Conservation (phyloP, 2,113 vertebrate species). For the Aldabrachelys gigantea region DNA sequence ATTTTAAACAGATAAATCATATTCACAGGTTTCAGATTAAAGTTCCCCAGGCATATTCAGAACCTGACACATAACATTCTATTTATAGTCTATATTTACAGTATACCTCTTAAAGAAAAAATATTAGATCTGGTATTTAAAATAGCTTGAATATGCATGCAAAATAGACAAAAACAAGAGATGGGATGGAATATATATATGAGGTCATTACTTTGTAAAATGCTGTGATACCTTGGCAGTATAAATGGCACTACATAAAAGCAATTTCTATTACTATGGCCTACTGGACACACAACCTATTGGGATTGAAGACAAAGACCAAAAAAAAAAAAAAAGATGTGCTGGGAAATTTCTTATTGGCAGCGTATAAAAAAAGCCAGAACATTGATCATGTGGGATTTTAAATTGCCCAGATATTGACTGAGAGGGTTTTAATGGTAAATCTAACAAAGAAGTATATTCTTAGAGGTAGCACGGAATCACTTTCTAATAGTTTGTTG, state of each 20-base stretch:
- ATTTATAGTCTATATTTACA: neutral
- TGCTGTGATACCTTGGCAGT: neutral
- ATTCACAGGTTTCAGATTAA: neutral
- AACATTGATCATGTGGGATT: neutral
- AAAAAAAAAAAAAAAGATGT: neutral
- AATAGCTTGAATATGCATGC: neutral
- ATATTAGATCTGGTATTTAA: neutral
- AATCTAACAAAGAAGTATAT: neutral
- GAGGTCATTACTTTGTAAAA: neutral
- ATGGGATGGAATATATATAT: neutral
- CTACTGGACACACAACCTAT: neutral
- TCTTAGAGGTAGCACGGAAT: neutral
- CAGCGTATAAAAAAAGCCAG: neutral
- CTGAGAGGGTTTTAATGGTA: neutral
- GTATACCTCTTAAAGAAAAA: neutral
- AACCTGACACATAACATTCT: neutral
- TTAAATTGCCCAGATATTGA: neutral
- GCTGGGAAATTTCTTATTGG: neutral
- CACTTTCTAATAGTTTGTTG: neutral
- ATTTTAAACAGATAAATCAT: neutral
- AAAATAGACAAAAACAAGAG: neutral
- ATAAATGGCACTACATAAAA: no score
- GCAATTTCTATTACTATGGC: neutral
- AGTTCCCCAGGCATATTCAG: neutral
- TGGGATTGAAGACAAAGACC: neutral